Evolutionary conservation across 2,888 invertebrate genomes (phyloP).

Genomic region (Acrobasis suavella): DNA sequence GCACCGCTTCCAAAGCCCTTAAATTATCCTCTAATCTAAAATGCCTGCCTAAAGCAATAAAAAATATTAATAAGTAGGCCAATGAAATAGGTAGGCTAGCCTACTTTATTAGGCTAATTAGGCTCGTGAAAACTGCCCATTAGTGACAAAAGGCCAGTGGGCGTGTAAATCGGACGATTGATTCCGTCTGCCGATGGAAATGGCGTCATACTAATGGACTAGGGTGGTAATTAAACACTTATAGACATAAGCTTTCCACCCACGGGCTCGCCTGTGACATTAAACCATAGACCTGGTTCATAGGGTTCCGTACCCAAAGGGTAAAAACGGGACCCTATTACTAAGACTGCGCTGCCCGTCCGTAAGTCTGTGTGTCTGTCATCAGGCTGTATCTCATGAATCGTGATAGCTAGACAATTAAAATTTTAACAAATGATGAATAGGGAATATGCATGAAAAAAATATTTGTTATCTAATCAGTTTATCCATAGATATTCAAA

Average conservation of each 20-base stretch:
- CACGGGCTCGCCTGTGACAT: neutral
- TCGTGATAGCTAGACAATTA: too few species aligned
- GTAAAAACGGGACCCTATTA: too few species aligned
- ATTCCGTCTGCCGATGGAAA: neutral
- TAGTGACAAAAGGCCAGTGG: neutral
- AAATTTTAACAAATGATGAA: too few species aligned
- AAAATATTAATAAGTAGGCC: neutral
- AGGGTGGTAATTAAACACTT: slow-evolving; percentile 1
- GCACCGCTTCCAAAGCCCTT: too few species aligned
- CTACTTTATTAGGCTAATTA: neutral
- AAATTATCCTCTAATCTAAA: neutral
- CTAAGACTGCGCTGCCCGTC: too few species aligned
- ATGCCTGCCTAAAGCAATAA: neutral
- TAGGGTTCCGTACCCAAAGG: too few species aligned
- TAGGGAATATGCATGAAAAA: too few species aligned
- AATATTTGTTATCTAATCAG: too few species aligned
- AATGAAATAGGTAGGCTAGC: neutral
- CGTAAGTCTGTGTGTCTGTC: too few species aligned
- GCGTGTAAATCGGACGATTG: neutral
- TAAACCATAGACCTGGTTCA: too few species aligned
- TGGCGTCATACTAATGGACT: slow-evolving; percentile 1
- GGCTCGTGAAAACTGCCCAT: neutral
- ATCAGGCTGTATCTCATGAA: too few species aligned
- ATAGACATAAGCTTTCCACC: neutral
- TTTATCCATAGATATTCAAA: too few species aligned